These are phyloP conservation scores for Heliconius ethilla DNA, from an alignment of 2,888 invertebrate species.

Conservation along the genomic window DNA sequence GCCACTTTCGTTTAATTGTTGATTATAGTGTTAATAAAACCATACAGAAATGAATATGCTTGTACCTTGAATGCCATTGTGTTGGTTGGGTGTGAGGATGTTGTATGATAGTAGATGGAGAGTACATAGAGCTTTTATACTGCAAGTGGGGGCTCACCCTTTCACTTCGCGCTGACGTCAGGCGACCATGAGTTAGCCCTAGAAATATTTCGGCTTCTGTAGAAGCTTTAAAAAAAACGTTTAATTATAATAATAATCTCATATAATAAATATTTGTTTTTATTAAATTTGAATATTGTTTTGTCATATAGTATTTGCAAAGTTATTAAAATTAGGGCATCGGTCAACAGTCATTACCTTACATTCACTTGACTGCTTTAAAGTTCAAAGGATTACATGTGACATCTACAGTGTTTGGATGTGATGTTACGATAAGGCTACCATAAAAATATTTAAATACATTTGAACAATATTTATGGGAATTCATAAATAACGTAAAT, in stretches of 20 bases:
- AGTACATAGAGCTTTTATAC: conserved; percentile 73
- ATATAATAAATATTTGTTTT: not conserved
- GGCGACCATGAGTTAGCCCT: conserved; percentile 68
- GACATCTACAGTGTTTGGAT: conserved; percentile 12
- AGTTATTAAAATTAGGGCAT: conserved; percentile 15
- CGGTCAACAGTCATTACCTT: conserved; percentile 12
- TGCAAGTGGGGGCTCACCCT: conserved; percentile 70
- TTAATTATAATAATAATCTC: not conserved
- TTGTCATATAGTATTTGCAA: not conserved
- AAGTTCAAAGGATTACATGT: conserved; percentile 28
- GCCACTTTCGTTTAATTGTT: not conserved
- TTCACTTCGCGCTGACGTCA: conserved; percentile 67
- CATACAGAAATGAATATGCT: not conserved
- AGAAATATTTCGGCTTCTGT: conserved; percentile 51
- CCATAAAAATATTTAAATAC: not conserved
- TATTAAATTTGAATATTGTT: not conserved
- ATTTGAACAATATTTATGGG: not conserved
- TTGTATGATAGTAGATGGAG: conserved; percentile 70
- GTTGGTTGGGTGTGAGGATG: conserved; percentile 63
- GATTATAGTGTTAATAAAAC: not conserved
- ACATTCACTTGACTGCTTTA: conserved; percentile 23
- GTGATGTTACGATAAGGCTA: not conserved
- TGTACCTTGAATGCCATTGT: conserved; percentile 79
- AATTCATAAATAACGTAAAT: not conserved
- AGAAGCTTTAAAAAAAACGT: conserved; percentile 11